Conservation (phyloP, 2,888 invertebrate genomes). For the Epiblema foenella region DNA sequence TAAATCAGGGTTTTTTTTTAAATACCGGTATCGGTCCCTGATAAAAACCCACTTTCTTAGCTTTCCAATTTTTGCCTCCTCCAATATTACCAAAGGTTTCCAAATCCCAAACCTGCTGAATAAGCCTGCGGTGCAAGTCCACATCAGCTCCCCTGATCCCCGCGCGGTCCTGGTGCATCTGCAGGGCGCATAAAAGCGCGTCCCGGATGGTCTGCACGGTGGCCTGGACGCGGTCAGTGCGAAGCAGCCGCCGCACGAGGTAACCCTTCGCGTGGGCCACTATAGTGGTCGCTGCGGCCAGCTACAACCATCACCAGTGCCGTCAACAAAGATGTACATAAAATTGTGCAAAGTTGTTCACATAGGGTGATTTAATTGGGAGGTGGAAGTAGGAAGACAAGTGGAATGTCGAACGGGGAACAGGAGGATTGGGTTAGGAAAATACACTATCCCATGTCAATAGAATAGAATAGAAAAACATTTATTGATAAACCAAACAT, state of each 20-base stretch:
- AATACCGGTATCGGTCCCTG: too few relatives aligned
- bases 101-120: conserved; percentile 86
- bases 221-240: conserved; percentile 91
- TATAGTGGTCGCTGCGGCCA: conserved; percentile 87
- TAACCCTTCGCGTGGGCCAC: conserved; percentile 90
- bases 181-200: conserved; percentile 90
- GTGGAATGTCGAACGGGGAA: neutral
- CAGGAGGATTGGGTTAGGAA: neutral
- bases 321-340: conserved; percentile 11
- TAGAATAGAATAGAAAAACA: too few relatives aligned
- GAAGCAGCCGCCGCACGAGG: conserved; percentile 91
- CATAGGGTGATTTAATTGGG: neutral
- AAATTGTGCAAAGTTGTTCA: conserved; percentile 8
- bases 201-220: conserved; percentile 92
- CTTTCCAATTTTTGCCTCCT: too few relatives aligned
- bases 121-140: conserved; percentile 89
- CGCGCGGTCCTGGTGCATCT: conserved; percentile 87
- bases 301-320: conserved; percentile 56
- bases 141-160: conserved; percentile 87
- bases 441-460: too few relatives aligned
- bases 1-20: too few relatives aligned
- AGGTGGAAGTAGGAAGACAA: neutral
- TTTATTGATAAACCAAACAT: too few relatives aligned
- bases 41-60: too few relatives aligned
- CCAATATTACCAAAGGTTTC: conserved; percentile 63